Conservation (phyloP, 2,113 vertebrate species). For the Caretta caretta region DNA sequence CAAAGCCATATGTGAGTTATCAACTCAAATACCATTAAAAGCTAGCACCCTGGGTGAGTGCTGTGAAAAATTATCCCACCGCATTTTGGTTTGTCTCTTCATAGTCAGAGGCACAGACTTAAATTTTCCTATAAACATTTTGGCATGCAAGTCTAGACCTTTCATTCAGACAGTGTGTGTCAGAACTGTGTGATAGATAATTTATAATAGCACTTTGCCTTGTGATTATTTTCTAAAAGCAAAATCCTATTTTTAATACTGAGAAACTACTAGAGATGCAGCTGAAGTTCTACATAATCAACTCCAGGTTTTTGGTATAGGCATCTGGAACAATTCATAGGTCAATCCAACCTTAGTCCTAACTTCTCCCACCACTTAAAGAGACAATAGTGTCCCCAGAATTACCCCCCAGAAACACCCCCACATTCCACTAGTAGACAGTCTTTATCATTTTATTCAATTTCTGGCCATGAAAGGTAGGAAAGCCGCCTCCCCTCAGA, state of each 20-base stretch:
- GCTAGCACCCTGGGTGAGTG: neutral
- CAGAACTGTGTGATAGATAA: neutral
- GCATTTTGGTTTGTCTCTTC: neutral
- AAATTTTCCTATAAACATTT: neutral
- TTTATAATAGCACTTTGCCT: neutral
- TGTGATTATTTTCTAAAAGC: neutral
- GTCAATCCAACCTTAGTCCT: neutral
- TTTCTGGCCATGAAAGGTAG: neutral
- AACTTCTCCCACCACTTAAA: neutral
- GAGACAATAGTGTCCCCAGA: neutral
- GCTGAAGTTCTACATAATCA: neutral
- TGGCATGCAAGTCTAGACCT: neutral
- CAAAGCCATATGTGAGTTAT: neutral
- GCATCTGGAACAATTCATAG: neutral
- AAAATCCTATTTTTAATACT: neutral
- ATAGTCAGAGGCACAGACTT: neutral
- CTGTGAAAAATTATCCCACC: neutral
- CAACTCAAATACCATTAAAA: neutral
- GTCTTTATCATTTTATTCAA: neutral
- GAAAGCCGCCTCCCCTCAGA: neutral
- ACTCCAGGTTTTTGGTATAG: neutral
- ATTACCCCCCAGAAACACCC: neutral
- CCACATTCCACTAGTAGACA: neutral
- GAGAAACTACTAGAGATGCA: neutral
- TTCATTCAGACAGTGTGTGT: neutral